Evolutionary conservation across 2,797 vertebrate genomes (phyloP).

Genomic region (Cossypha dichroa): DNA sequence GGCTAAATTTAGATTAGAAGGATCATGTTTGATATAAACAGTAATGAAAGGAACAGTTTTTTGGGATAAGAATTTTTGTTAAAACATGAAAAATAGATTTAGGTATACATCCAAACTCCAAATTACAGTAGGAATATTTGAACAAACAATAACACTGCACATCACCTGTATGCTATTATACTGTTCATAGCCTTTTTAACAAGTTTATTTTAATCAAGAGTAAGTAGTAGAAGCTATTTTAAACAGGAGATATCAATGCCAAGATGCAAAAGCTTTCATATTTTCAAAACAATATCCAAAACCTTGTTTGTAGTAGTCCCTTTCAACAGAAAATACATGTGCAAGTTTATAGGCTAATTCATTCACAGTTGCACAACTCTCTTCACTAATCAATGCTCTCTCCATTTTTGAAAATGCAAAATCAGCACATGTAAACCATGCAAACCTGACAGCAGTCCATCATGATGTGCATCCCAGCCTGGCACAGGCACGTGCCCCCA

Average conservation of each 20-base stretch:
- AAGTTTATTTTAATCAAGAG: neutral
- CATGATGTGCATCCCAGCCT: neutral
- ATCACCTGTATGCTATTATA: neutral
- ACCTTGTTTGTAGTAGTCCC: neutral
- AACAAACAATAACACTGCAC: neutral
- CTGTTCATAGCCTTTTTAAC: neutral
- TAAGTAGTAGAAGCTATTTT: neutral
- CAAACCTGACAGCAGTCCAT: neutral
- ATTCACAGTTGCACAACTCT: neutral
- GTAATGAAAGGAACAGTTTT: neutral
- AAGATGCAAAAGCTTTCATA: neutral
- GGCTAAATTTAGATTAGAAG: neutral
- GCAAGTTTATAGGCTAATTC: neutral
- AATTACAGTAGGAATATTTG: slow-evolving; percentile 19
- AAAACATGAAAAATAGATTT: slow-evolving; percentile 1
- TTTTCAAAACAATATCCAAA: neutral
- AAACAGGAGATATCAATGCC: neutral
- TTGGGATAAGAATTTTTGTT: neutral
- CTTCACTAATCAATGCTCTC: neutral
- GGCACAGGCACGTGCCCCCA: neutral
- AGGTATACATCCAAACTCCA: neutral
- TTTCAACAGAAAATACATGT: neutral
- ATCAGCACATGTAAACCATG: neutral
- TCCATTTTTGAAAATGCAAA: neutral
- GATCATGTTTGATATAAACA: neutral